Conservation (phyloP, 2,113 vertebrate species). For the Scolopax mira region DNA sequence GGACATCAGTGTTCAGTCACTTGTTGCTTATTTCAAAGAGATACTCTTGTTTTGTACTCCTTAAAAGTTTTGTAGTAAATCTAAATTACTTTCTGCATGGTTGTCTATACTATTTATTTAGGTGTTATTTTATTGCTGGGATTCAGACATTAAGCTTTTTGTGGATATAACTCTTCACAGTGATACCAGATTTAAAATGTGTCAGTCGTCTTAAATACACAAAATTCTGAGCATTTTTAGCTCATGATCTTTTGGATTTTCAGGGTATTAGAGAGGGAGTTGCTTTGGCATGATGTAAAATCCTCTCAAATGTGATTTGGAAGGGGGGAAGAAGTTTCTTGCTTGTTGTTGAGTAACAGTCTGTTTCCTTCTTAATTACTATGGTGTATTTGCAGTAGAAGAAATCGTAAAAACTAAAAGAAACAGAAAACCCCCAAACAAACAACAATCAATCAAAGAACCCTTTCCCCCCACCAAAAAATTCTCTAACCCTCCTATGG, state of each 20-base stretch:
- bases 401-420: neutral
- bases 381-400: neutral
- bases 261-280: neutral
- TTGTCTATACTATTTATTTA: neutral
- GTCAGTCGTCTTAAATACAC: neutral
- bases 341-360: fast-evolving
- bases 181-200: neutral
- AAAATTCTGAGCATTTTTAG: neutral
- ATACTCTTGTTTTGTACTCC: neutral
- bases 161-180: neutral
- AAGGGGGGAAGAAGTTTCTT: neutral
- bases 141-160: neutral
- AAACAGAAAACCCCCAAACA: neutral
- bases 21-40: neutral
- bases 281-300: neutral
- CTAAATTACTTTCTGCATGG: neutral
- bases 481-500: neutral
- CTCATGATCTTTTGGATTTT: neutral
- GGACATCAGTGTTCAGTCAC: neutral
- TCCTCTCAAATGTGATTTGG: neutral
- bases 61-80: neutral
- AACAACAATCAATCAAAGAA: neutral
- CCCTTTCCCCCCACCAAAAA: neutral
- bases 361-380: neutral
- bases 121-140: neutral